Base-by-base conservation (phyloP, 2,113 vertebrate genomes). In the Ancistrus triradiatus region DNA sequence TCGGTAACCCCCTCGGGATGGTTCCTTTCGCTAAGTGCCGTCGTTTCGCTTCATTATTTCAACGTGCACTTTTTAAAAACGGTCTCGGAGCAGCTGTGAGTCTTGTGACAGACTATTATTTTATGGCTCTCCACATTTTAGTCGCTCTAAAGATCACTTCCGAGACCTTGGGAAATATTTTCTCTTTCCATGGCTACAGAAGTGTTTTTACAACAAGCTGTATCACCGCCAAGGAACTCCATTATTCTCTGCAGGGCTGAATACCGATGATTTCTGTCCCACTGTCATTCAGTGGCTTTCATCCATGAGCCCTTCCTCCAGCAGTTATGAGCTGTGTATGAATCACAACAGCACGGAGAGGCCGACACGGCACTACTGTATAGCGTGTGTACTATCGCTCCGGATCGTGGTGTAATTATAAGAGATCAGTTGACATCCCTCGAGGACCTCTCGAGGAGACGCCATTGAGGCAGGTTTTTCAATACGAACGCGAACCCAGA, bases 91-190 rank as follows among this genome's bases (percentile, higher is more conserved):
- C 35, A 37, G 35, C 1, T 13, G 9, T 4, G 44, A 37, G 50
- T 63, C 6, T 52, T 46, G 38, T 67, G 59, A 50, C 69, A 72
- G 72, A 72, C 68, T 66, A 58, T 72, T 72, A 69, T 74, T 63
- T 69, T 61, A 66, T 46, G 56, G 56, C 51, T 53, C 50, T 53
- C 38, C 58, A 47, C n/a, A n/a, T n/a, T n/a, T n/a, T n/a, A n/a
- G n/a, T n/a, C n/a, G n/a, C n/a, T n/a, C n/a, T n/a, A n/a, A n/a
- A n/a, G n/a, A n/a, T n/a, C n/a, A n/a, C n/a, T n/a, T n/a, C n/a
- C 27, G 48, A 55, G 66, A 59, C 49, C 63, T 69, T 46, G 33
- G 61, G 70, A 69, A 61, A 63, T 62, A 58, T 71, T 66, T 27
- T 21, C 22, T 22, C 14, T 58, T 37, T 37, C 35, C 35, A 37